phyloP scores from a whole-genome alignment of 2,113 vertebrate species.

The Macrotus californicus region DNA sequence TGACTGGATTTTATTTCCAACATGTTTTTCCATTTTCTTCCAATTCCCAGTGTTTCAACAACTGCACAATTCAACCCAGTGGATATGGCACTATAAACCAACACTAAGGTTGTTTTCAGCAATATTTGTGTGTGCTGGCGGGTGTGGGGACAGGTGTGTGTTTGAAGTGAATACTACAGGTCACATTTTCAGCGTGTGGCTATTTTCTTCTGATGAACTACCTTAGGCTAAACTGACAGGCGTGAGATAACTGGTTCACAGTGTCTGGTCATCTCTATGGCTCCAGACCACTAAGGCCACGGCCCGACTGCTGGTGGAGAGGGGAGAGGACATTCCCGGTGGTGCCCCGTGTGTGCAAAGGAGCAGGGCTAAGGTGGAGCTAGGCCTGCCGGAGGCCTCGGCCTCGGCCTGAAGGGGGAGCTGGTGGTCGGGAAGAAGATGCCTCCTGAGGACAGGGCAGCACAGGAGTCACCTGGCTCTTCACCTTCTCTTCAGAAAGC shows the following conservation, averaged over 20 bases:
- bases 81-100: background rate
- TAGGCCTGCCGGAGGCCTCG: background rate
- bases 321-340: background rate
- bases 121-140: background rate
- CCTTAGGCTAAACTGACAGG: background rate
- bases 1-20: background rate
- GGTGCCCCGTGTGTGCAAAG: accelerated
- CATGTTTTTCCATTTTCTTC: background rate
- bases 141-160: background rate
- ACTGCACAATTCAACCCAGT: background rate
- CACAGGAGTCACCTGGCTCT: accelerated
- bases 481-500: background rate
- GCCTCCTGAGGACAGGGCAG: background rate
- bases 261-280: background rate
- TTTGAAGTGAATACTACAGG: background rate
- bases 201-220: background rate
- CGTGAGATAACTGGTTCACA: background rate
- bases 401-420: background rate
- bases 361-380: background rate
- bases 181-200: background rate
- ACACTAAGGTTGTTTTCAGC: background rate
- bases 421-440: accelerated
- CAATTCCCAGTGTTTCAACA: background rate
- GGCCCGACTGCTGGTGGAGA: too few species aligned
- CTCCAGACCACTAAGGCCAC: background rate